phyloP scores from a whole-genome alignment of 1,140 invertebrate species.

The Tetragonula clypearis region DNA sequence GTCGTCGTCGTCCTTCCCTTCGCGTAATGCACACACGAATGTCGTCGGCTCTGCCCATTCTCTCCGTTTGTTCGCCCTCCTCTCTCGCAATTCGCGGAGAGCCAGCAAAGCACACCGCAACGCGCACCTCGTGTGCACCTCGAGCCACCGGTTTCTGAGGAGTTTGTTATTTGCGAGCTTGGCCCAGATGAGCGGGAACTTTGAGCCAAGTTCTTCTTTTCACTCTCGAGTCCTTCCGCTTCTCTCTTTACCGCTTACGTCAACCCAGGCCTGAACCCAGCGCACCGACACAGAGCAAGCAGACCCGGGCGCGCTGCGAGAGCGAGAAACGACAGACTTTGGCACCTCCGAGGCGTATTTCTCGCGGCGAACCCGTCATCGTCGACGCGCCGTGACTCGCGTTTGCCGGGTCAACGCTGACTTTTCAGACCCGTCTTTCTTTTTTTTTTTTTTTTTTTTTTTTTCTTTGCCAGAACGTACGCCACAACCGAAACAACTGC shows the following conservation, averaged over 20 bases:
- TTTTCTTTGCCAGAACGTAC: too few species aligned
- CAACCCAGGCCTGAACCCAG: background rate
- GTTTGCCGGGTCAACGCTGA: conserved; percentile 33
- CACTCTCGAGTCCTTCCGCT: conserved; percentile 45
- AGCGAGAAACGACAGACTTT: background rate
- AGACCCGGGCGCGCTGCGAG: too few species aligned
- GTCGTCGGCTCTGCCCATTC: background rate
- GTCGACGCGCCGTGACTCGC: background rate
- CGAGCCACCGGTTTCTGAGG: background rate
- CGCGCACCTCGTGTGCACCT: background rate
- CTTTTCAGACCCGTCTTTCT: conserved; percentile 4
- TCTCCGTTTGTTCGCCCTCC: conserved; percentile 6
- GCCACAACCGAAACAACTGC: too few species aligned
- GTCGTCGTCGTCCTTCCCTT: conserved; percentile 21
- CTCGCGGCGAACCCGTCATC: conserved; percentile 10
- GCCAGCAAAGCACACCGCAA: conserved; percentile 25
- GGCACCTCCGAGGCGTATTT: conserved; percentile 19
- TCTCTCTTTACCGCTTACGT: conserved; percentile 36
- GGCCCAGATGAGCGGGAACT: conserved; percentile 51
- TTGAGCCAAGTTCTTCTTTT: conserved; percentile 48
- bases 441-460: background rate
- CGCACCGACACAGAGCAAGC: background rate
- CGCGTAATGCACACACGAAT: conserved; percentile 21
- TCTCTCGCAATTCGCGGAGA: conserved; percentile 41
- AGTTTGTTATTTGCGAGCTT: conserved; percentile 57